phyloP scores from a whole-genome alignment of 2,797 vertebrate species.

The Labroides dimidiatus region DNA sequence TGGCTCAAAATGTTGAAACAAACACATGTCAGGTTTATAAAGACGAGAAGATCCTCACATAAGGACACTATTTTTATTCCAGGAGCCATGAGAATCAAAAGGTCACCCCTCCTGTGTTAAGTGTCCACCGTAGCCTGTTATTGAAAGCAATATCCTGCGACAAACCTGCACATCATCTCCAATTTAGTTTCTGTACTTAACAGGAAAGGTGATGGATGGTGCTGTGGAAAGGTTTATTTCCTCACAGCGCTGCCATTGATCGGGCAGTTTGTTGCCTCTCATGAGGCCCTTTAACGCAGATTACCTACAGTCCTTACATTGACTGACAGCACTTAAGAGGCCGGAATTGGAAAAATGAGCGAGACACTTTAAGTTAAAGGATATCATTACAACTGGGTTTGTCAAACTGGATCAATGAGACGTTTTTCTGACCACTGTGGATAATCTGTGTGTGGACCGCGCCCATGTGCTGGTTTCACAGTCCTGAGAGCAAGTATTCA shows the following conservation, averaged over 20 bases:
- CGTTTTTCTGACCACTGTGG: not conserved
- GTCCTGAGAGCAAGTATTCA: not conserved
- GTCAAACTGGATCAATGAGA: conserved; percentile 48
- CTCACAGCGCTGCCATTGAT: conserved; percentile 62
- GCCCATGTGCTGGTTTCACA: not conserved
- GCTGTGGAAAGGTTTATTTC: conserved; percentile 39
- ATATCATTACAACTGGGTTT: conserved; percentile 48
- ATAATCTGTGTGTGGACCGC: not conserved
- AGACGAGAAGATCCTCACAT: not conserved
- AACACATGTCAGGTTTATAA: conserved; percentile 6
- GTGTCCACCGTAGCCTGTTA: conserved; percentile 41
- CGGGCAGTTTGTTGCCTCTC: conserved; percentile 46
- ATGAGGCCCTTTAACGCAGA: conserved; percentile 56
- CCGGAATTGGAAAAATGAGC: conserved; percentile 37
- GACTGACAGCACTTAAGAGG: conserved; percentile 64
- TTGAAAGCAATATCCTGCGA: conserved; percentile 44
- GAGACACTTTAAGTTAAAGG: conserved; percentile 34
- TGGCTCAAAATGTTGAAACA: conserved; percentile 4
- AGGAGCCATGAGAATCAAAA: conserved; percentile 33
- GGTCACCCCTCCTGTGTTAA: conserved; percentile 43
- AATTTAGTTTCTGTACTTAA: conserved; percentile 57
- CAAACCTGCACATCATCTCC: conserved; percentile 58
- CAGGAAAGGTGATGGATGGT: conserved; percentile 52
- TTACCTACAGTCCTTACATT: conserved; percentile 59
- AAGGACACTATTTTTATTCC: conserved; percentile 23